Conservation (phyloP, 1,140 invertebrate species). For the Lordiphosa collinella region DNA sequence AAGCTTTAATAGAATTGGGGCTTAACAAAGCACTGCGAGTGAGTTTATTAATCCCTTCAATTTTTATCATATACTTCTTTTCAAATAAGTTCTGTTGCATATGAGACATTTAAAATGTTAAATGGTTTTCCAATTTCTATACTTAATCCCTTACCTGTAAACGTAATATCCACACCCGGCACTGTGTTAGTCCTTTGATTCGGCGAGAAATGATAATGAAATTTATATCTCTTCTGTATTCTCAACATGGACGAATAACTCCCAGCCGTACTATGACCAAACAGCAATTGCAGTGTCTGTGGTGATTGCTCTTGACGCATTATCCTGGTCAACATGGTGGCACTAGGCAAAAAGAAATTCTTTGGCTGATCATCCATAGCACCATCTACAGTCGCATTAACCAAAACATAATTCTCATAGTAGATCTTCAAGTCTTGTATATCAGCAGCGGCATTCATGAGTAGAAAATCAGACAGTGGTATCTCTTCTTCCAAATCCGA, state of each 20-base stretch:
- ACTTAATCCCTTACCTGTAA: conserved; percentile 83
- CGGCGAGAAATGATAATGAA: conserved; percentile 86
- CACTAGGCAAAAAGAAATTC: conserved; percentile 75
- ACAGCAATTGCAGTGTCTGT: conserved; percentile 66
- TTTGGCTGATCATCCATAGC: conserved; percentile 28
- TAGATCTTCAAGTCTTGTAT: conserved; percentile 83
- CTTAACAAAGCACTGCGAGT: too few species aligned
- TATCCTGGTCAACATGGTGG: conserved; percentile 69
- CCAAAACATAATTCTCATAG: conserved; percentile 71
- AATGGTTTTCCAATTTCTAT: too few species aligned
- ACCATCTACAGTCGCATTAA: conserved; percentile 37
- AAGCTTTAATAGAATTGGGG: too few species aligned
- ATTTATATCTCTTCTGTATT: conserved; percentile 93
- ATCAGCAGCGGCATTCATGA: conserved; percentile 89
- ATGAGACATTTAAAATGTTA: too few species aligned
- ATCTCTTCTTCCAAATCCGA: conserved; percentile 82
- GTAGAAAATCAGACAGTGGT: conserved; percentile 84
- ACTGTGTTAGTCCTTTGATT: conserved; percentile 82
- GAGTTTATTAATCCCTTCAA: too few species aligned
- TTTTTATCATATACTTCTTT: too few species aligned
- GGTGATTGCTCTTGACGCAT: conserved; percentile 40
- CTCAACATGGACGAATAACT: conserved; percentile 92
- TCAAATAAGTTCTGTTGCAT: too few species aligned
- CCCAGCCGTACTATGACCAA: conserved; percentile 81
- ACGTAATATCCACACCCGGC: conserved; percentile 86